These are phyloP conservation scores for Trichonephila clavipes DNA, from an alignment of 1,140 invertebrate species.

Conservation along the genomic window DNA sequence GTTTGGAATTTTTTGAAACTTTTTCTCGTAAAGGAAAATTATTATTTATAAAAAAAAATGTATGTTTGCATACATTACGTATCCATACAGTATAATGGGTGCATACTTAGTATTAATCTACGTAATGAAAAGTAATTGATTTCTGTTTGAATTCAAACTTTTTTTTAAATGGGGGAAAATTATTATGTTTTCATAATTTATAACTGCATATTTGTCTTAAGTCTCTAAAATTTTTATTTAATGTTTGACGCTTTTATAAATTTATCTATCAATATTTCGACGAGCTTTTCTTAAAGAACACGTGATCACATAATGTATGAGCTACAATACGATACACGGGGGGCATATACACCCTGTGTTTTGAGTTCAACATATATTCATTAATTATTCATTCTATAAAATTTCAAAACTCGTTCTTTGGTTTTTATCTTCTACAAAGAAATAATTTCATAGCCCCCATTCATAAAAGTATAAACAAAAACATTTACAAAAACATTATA, in stretches of 20 bases:
- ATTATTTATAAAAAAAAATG: neutral
- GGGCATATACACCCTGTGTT: too few species aligned
- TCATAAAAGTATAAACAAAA: too few species aligned
- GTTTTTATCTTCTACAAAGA: too few species aligned
- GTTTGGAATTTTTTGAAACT: neutral
- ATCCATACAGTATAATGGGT: neutral
- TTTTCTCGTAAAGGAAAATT: neutral
- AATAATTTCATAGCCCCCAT: too few species aligned
- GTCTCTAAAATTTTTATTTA: neutral
- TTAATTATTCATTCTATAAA: too few species aligned
- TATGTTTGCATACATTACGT: conserved; percentile 1
- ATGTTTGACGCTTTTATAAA: neutral
- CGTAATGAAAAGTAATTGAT: neutral
- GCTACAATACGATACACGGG: neutral
- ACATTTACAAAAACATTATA: too few species aligned
- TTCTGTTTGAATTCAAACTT: neutral
- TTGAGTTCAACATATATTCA: neutral
- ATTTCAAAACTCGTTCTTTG: too few species aligned
- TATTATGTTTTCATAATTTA: neutral
- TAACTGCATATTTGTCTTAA: neutral
- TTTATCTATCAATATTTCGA: neutral
- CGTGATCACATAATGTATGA: neutral
- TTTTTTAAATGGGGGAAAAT: neutral
- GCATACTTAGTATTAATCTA: neutral
- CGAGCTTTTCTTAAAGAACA: neutral